phyloP scores from a whole-genome alignment of 2,888 invertebrate species.

The Phaonia tiefii region DNA sequence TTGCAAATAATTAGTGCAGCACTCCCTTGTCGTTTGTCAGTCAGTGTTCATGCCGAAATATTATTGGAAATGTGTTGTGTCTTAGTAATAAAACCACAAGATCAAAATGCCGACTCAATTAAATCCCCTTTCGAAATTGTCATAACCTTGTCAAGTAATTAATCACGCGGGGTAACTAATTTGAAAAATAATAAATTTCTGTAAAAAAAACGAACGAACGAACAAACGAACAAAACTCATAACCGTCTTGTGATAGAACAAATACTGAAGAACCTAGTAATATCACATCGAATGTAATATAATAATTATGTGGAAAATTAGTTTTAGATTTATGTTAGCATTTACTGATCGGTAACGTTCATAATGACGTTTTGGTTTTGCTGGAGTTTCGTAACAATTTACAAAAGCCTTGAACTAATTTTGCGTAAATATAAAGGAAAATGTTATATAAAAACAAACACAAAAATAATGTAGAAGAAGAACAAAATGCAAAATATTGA shows the following conservation, averaged over 20 bases:
- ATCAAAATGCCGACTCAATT: conserved; percentile 32
- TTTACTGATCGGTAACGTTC: conserved; percentile 18
- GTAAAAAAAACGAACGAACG: not conserved
- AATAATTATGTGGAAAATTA: conserved; percentile 65
- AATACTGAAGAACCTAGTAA: conserved; percentile 26
- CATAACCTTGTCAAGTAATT: conserved; percentile 65
- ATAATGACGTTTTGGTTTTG: not conserved
- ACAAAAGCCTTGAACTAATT: conserved; percentile 60
- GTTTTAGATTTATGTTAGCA: conserved; percentile 21
- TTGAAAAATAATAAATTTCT: not conserved
- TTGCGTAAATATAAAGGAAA: conserved; percentile 35
- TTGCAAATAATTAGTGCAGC: conserved; percentile 53
- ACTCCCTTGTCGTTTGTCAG: conserved; percentile 46
- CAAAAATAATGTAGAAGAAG: conserved; percentile 2
- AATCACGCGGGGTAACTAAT: conserved; percentile 51
- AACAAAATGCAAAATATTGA: conserved; percentile 24
- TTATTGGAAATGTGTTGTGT: not conserved
- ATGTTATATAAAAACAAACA: not conserved
- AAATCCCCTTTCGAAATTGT: conserved; percentile 65
- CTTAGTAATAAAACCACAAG: conserved; percentile 14
- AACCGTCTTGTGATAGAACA: conserved; percentile 22
- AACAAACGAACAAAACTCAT: not conserved
- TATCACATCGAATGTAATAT: not conserved
- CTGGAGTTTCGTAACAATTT: not conserved
- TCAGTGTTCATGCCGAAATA: not conserved